Evolutionary conservation across 1,140 invertebrate species (phyloP), one percentile per base, ranked within the genome.

Genomic region (Brachionus plicatilis): DNA sequence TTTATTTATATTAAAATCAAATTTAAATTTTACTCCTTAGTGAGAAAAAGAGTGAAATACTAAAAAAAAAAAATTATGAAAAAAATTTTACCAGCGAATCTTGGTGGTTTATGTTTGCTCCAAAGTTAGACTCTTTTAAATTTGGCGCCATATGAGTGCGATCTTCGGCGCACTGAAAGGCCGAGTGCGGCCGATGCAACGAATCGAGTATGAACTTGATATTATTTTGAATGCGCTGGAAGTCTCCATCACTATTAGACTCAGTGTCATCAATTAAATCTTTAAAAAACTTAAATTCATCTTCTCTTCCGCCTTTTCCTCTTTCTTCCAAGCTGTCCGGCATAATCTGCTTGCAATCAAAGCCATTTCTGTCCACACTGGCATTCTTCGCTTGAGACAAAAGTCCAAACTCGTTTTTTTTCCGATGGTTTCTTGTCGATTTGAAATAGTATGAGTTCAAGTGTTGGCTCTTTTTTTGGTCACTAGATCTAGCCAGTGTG

Each of bases 401-500:
- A 27, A 27, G 47, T 1, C 72, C 72, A 29, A 50, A 76, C 50
- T 76, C 72, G 24, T 76, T 76, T 50, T 76, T 76, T 76, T 76
- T 76, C 11, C 20, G 41, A 29, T 76, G 72, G 27, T 76, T 76
- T 33, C 27, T 76, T n/a, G 45, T 76, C 11, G 45, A 50, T 53
- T 76, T 76, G 45, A 50, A 76, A 50, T 76, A 50, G 50, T 76
- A 76, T 27, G 72, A 76, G 41, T 43, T 72, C 45, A 72, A 45
- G 20, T 72, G 7, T 24, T 14, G n/a, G 2, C 1, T 6, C 14
- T 76, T 76, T 76, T 76, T 50, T 27, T 76, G 45, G 50, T 76
- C 45, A 29, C 72, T 76, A 5, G 45, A 76, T 50, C 14, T 70
- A 5, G 66, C 29, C n/a, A 14, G 20, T 11, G 27, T 20, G 20